Evolutionary conservation across 1,140 invertebrate species (phyloP).

Genomic region (Trichogramma pretiosum): DNA sequence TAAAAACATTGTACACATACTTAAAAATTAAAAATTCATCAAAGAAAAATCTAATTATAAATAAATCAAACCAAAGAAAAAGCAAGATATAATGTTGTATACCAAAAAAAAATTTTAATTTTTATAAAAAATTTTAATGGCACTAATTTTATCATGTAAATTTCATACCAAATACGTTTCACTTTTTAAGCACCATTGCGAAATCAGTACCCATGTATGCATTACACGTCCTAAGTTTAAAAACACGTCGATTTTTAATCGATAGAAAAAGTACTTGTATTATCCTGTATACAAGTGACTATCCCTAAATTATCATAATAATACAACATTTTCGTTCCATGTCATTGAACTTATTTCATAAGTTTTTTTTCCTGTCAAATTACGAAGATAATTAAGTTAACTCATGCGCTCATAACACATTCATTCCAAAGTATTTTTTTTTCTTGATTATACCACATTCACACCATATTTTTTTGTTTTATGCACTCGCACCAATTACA

Average conservation of each 20-base stretch:
- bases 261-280: slow-evolving; percentile 10
- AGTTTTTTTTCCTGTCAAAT: too few species aligned
- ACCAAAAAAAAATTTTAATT: neutral
- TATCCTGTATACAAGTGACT: slow-evolving; percentile 12
- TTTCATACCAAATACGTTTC: slow-evolving; percentile 6
- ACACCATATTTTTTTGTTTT: slow-evolving; percentile 5
- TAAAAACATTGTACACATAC: too few species aligned
- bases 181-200: slow-evolving; percentile 12
- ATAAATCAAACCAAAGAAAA: too few species aligned
- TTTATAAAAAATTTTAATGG: slow-evolving; percentile 6
- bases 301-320: slow-evolving; percentile 7
- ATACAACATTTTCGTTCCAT: neutral
- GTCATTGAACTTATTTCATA: too few species aligned
- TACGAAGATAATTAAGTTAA: too few species aligned
- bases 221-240: slow-evolving; percentile 8
- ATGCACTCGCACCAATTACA: slow-evolving; percentile 15
- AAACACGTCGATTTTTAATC: slow-evolving; percentile 15
- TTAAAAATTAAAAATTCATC: too few species aligned
- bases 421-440: too few species aligned
- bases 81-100: neutral
- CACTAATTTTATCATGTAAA: slow-evolving; percentile 10
- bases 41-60: too few species aligned
- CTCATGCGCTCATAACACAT: too few species aligned
- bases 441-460: too few species aligned
- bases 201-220: slow-evolving; percentile 10